Percentiles rank a stretch among this genome's conserved stretches.
phyloP scores from a whole-genome alignment of 2,113 vertebrate genomes.

The Nycticorax nycticorax region DNA sequence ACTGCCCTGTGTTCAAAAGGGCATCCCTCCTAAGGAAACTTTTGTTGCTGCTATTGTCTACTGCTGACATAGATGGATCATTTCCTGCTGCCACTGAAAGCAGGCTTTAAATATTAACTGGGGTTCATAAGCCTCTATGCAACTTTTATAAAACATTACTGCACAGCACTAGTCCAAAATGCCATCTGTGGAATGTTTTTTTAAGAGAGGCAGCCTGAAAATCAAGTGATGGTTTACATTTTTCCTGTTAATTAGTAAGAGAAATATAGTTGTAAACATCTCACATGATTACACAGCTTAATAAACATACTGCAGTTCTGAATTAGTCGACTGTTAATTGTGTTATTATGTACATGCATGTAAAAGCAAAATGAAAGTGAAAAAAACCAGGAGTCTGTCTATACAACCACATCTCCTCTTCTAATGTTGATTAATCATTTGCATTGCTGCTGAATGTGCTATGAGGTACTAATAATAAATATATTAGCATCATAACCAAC shows the following conservation, averaged over 20 bases:
- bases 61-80: slow-evolving; percentile 10
- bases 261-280: not conserved
- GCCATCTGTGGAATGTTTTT: not conserved
- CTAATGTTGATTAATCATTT: not conserved
- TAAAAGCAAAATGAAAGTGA: not conserved
- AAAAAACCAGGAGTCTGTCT: not conserved
- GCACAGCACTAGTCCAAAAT: slow-evolving; percentile 4
- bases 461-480: not conserved
- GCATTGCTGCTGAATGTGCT: not conserved
- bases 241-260: not conserved
- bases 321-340: not conserved
- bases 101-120: slow-evolving; percentile 67
- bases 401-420: not conserved
- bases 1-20: slow-evolving; percentile 35
- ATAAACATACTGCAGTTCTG: not conserved
- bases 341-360: not conserved
- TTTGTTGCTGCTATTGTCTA: not conserved
- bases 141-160: slow-evolving; percentile 51
- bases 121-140: slow-evolving; percentile 26
- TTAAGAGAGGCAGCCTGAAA: not conserved
- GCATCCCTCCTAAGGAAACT: slow-evolving; percentile 17
- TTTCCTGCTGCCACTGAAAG: slow-evolving; percentile 36
- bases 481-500: not conserved
- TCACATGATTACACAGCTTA: not conserved
- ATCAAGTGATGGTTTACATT: not conserved